phyloP scores from a whole-genome alignment of 2,888 invertebrate species.

The Micoletzkya japonica region DNA sequence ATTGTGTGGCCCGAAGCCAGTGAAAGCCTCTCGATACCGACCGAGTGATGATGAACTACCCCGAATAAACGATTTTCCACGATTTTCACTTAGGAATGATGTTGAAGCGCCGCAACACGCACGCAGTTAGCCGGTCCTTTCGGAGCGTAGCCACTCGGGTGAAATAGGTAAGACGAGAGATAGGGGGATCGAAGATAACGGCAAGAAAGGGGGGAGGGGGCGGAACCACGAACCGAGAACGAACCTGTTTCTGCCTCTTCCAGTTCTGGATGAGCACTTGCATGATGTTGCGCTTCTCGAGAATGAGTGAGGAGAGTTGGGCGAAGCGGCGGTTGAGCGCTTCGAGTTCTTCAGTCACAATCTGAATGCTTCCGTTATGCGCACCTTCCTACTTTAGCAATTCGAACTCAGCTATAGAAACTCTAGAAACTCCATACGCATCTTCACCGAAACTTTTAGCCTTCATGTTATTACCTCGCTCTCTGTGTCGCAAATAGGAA shows the following conservation, averaged over 20 bases:
- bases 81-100: too few species aligned
- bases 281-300: slow-evolving; percentile 63
- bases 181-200: slow-evolving; percentile 8
- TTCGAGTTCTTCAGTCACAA: slow-evolving; percentile 62
- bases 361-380: slow-evolving; percentile 2
- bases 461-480: background rate
- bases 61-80: too few species aligned
- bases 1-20: too few species aligned
- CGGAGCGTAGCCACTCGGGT: too few species aligned
- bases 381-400: background rate
- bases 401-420: background rate
- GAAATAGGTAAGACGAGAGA: background rate
- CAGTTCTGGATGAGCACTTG: slow-evolving; percentile 64
- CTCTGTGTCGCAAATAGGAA: background rate
- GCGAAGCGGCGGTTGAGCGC: slow-evolving; percentile 63
- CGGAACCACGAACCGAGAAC: slow-evolving; percentile 31
- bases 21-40: too few species aligned
- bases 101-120: too few species aligned
- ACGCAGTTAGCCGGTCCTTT: too few species aligned
- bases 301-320: slow-evolving; percentile 61
- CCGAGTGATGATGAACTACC: too few species aligned
- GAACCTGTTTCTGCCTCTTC: slow-evolving; percentile 63
- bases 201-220: background rate
- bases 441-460: background rate
- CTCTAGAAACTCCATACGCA: background rate